Conservation (phyloP, 1,140 invertebrate genomes). For the Trinorchestia longiramus region DNA sequence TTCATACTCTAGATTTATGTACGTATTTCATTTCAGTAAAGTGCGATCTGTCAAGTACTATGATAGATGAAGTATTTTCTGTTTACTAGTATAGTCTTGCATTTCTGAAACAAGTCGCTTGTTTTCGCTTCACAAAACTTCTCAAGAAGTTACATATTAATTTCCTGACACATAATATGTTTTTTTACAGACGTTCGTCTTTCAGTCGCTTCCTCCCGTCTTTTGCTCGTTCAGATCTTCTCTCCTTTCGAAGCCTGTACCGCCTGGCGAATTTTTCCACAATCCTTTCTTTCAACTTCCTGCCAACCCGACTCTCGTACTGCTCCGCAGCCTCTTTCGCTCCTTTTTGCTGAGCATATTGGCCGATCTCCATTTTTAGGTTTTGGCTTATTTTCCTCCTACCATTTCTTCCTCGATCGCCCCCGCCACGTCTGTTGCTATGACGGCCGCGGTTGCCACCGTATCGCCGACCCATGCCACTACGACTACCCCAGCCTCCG, state of each 20-base stretch:
- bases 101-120: neutral
- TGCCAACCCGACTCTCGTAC: slow-evolving; percentile 43
- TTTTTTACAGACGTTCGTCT: neutral
- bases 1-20: neutral
- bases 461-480: neutral
- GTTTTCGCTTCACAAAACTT: neutral
- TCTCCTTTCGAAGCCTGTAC: slow-evolving; percentile 1
- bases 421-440: neutral
- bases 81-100: neutral
- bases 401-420: neutral
- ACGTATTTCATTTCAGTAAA: neutral
- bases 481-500: neutral
- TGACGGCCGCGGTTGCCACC: neutral
- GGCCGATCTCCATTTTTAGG: slow-evolving; percentile 40
- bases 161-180: neutral
- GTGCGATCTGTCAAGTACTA: neutral
- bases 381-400: slow-evolving; percentile 28
- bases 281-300: slow-evolving; percentile 35
- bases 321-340: slow-evolving; percentile 30
- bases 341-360: slow-evolving; percentile 35
- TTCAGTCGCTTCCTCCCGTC: slow-evolving; percentile 24
- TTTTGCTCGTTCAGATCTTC: slow-evolving; percentile 14
- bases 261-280: slow-evolving; percentile 4
- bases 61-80: neutral
- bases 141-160: neutral